Evolutionary conservation across 1,140 invertebrate species (phyloP), one percentile per base, ranked within the genome.

Genomic region (Melanaphis sacchari): DNA sequence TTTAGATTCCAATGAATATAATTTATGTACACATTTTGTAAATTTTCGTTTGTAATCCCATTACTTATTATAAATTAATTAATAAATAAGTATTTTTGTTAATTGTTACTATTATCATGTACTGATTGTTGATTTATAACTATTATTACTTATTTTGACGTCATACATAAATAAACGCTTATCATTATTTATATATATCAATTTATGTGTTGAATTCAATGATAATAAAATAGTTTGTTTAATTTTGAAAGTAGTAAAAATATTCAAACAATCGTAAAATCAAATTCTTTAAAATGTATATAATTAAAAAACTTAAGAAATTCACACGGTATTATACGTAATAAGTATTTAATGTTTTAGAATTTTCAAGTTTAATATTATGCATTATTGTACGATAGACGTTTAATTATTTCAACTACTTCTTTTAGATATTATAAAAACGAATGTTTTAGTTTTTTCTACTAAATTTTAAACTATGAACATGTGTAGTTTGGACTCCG

Each of bases 311-410:
- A 22, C 31, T 85, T 85, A 6, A 9, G 43, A 43, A n/a, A 85
- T 43, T 85, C 84, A 85, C 84, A 85, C 84, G 84, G 84, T 85
- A n/a, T 31, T 85, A 8, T 41, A n/a, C n/a, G n/a, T n/a, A 82
- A 85, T 40, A 40, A 24, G 40, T n/a, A 85, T 84, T 40, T 3
- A 41, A 84, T 24, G 38, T 41, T 84, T 26, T 84, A 1, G 81
- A 84, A 84, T 41, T 38, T 84, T 84, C 8, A 3, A 84, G 24
- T 84, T 84, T 40, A 24, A 40, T 82, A 82, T 82, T 82, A 82
- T 82, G 36, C 81, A 11, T 84, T 84, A 84, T 24, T 40, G 9
- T 41, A 11, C 24, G 9, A 26, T 40, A 26, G 41, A 41, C 22
- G 24, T 84, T 41, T 41, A 84, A 84, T 40, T 84, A 40, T 0